Conservation (phyloP, 92 coral and sea anemone genomes). For the Zoanthus solanderi region DNA sequence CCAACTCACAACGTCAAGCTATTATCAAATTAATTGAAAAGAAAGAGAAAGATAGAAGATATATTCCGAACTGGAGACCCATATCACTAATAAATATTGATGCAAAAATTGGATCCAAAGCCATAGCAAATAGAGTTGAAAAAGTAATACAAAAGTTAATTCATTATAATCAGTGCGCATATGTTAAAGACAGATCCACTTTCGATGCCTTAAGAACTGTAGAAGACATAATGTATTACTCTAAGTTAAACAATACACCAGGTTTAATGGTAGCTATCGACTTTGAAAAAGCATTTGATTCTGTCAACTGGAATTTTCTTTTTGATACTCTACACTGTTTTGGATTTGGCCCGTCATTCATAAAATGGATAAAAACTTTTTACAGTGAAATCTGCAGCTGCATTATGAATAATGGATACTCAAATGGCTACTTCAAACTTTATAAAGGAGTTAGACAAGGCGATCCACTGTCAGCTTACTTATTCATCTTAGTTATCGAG, state of each 20-base stretch:
- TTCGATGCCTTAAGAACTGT: not conserved
- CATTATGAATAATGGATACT: constrained; percentile 33
- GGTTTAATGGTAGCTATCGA: constrained; percentile 14
- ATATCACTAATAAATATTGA: not conserved
- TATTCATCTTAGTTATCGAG: not conserved
- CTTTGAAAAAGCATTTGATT: not conserved
- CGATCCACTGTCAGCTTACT: not conserved
- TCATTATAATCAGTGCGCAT: not conserved
- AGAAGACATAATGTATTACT: constrained; percentile 35
- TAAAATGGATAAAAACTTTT: not conserved
- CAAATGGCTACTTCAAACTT: constrained; percentile 25
- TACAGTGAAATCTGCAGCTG: constrained; percentile 29
- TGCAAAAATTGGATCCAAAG: not conserved
- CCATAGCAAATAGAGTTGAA: constrained; percentile 1
- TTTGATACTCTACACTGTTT: too few species aligned
- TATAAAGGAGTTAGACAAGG: constrained; percentile 4
- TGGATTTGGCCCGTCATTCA: too few species aligned
- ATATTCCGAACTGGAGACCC: too few species aligned
- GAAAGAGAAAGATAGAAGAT: too few species aligned
- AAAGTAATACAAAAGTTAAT: constrained; percentile 1
- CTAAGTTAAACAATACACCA: constrained; percentile 32
- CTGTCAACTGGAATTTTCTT: too few species aligned
- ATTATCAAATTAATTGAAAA: too few species aligned
- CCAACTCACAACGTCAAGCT: too few species aligned
- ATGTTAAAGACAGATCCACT: too few species aligned